phyloP scores from a whole-genome alignment of 2,888 invertebrate genomes.

The Drosophila melanosoma region DNA sequence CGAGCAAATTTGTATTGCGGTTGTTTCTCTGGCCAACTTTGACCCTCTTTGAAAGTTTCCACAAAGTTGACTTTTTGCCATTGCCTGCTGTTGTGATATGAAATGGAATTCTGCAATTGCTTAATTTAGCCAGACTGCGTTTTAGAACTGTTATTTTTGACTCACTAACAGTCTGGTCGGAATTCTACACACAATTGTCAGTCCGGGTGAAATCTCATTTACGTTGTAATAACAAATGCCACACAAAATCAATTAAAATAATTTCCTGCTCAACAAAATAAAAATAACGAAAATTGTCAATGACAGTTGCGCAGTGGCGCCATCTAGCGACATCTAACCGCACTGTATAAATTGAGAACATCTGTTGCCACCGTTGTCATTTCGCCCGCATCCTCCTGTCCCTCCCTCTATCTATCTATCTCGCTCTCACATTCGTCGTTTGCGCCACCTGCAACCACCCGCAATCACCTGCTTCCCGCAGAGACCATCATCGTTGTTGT shows the following conservation, averaged over 20 bases:
- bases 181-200: constrained; percentile 12
- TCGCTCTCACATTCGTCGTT: not conserved
- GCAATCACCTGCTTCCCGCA: not conserved
- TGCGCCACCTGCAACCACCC: not conserved
- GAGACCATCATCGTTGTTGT: constrained; percentile 63
- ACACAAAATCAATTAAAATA: constrained; percentile 74
- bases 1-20: not conserved
- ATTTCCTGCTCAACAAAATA: constrained; percentile 48
- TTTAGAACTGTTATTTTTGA: constrained; percentile 19
- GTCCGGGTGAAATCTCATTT: constrained; percentile 60
- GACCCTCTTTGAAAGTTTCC: not conserved
- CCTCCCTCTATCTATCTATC: not conserved
- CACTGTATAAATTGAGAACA: constrained; percentile 54
- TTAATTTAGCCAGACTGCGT: constrained; percentile 8
- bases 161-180: constrained; percentile 7
- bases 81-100: constrained; percentile 25
- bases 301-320: constrained; percentile 36
- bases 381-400: constrained; percentile 47
- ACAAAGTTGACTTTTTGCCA: constrained; percentile 25
- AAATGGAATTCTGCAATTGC: constrained; percentile 27
- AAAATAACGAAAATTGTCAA: constrained; percentile 49
- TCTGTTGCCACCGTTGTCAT: constrained; percentile 73
- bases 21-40: not conserved
- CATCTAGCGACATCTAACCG: constrained; percentile 41
- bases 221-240: constrained; percentile 70